Percentiles rank a stretch among this genome's conserved stretches.
phyloP scores from a whole-genome alignment of 1,140 invertebrate species.

The Nephila pilipes region DNA sequence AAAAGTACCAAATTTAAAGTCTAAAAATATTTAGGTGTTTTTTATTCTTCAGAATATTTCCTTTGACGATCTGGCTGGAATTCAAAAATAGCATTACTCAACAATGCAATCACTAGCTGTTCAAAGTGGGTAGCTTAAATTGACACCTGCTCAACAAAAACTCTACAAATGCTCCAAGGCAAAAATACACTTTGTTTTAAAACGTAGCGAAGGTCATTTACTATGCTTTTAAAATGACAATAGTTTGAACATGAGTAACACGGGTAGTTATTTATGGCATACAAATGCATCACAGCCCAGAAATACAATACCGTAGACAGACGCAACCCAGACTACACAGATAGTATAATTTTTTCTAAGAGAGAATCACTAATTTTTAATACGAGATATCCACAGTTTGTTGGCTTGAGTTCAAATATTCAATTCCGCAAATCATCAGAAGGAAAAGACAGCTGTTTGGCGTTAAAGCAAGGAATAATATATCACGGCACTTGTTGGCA shows the following conservation, averaged over 20 bases:
- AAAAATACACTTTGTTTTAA: constrained; percentile 19
- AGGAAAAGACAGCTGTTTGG: constrained; percentile 3
- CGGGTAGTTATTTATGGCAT: constrained; percentile 1
- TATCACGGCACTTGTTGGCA: neutral
- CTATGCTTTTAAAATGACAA: constrained; percentile 57
- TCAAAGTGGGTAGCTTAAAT: neutral
- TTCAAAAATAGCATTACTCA: constrained; percentile 24
- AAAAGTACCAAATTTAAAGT: too few species aligned
- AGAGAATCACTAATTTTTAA: neutral
- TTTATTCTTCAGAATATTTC: neutral
- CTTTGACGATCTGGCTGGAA: neutral
- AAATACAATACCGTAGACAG: neutral
- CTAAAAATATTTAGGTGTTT: too few species aligned
- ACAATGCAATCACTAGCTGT: neutral
- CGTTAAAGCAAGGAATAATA: neutral
- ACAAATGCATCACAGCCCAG: constrained; percentile 1
- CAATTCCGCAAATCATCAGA: neutral
- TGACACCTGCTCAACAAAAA: neutral
- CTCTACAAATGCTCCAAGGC: neutral
- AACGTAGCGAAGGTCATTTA: constrained; percentile 37
- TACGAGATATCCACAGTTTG: neutral
- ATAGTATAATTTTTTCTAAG: neutral
- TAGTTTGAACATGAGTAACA: constrained; percentile 13
- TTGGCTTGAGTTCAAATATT: constrained; percentile 8
- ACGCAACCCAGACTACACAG: neutral